Base-by-base conservation (phyloP, 64 coral and sea anemone genomes). In the Orbicella faveolata region DNA sequence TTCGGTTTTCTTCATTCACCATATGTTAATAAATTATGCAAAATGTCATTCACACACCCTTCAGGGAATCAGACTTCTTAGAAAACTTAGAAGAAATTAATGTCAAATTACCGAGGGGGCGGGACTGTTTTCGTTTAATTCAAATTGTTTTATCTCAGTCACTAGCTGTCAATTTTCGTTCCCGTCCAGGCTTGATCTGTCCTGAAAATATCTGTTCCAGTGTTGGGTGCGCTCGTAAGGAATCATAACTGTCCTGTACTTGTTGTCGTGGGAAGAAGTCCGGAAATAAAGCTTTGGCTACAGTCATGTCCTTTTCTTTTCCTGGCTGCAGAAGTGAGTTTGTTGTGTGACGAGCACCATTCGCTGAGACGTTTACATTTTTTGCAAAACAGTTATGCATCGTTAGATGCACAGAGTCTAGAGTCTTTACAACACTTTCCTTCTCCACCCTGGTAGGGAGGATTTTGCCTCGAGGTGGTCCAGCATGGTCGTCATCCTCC, bases 151-250 rank as follows among this genome's bases (percentile, higher is more conserved):
- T 48, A 48, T 25, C 21, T 26, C 21, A 72, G 2, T 26, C n/a
- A 37, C 17, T 52, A 69, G 44, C 44, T 48, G 44, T 48, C 44
- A 48, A 48, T 48, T 48, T 48, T 48, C 5, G 44, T 48, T 48
- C 44, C 44, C 44, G 23, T 84, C 11, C 33, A 17, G 67, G n/a
- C 11, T 70, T 70, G 3, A 52, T 48, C 34, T 85, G 63, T 52
- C 65, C 37, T 34, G 82, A 85, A 25, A 72, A 85, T 16, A 85
- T 68, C 23, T 85, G 64, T 85, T 85, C 82, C 37, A 85, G 48
- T n/a, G 82, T 85, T 52, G 65, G 36, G 12, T 85, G 67, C 9
- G 63, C 4, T 72, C 44, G 35, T 4, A 66, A 72, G 9, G 3
- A 72, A 52, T 85, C 82, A 51, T 14, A 68, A 39, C 9, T 72